phyloP scores from a whole-genome alignment of 2,113 vertebrate species.

The Megalops atlanticus region DNA sequence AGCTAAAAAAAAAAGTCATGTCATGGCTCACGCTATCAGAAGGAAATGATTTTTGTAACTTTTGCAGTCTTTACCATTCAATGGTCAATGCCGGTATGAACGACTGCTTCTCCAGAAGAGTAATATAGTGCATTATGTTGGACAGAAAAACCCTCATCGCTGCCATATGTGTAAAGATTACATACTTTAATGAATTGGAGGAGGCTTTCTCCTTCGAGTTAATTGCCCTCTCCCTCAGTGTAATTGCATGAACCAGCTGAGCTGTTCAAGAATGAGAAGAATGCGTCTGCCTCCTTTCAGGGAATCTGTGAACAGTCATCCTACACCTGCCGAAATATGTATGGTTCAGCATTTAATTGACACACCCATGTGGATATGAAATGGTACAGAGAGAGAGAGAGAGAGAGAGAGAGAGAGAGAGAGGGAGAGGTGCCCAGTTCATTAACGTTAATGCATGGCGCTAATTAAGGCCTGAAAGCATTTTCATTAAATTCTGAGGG shows the following conservation, averaged over 20 bases:
- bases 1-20: too few relatives aligned
- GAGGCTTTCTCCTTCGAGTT: neutral
- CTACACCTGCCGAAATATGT: neutral
- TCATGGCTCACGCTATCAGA: too few relatives aligned
- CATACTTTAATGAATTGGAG: neutral
- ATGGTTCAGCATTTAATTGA: slow-evolving; percentile 27
- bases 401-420: slow-evolving; percentile 4
- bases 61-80: too few relatives aligned
- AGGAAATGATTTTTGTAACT: too few relatives aligned
- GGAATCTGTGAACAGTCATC: neutral
- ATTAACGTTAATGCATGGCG: slow-evolving; percentile 21
- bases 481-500: slow-evolving; percentile 18
- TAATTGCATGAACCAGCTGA: slow-evolving; percentile 1
- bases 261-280: neutral
- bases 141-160: too few relatives aligned
- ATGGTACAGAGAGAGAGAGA: slow-evolving; percentile 7
- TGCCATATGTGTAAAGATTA: too few relatives aligned
- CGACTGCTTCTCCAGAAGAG: too few relatives aligned
- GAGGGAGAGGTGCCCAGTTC: neutral
- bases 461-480: slow-evolving; percentile 30
- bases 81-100: too few relatives aligned
- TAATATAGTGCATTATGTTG: too few relatives aligned
- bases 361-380: slow-evolving; percentile 14
- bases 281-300: neutral
- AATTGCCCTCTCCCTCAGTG: neutral